phyloP scores from a whole-genome alignment of 2,113 vertebrate genomes.

The Odocoileus virginianus region DNA sequence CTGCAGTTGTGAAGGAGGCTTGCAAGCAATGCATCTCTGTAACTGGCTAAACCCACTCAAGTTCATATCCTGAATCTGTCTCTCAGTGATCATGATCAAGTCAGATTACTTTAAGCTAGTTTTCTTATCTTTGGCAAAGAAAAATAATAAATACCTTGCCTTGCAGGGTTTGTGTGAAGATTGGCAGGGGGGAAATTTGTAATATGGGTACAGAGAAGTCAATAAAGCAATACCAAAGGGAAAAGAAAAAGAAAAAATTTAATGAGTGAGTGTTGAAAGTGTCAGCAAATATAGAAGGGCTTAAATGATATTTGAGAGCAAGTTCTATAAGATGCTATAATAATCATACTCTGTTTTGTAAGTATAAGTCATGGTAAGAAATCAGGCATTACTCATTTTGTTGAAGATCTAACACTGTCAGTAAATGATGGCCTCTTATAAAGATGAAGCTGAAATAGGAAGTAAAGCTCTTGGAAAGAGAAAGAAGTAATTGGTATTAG shows the following conservation, averaged over 20 bases:
- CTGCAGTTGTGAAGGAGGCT: accelerated
- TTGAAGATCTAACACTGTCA: background rate
- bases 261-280: background rate
- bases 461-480: background rate
- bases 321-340: background rate
- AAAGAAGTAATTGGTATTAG: background rate
- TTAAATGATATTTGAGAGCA: background rate
- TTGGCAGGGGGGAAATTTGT: background rate
- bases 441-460: background rate
- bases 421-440: background rate
- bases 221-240: background rate
- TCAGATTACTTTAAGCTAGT: background rate
- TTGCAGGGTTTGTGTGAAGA: background rate
- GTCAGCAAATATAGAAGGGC: background rate
- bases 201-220: background rate
- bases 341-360: background rate
- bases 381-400: background rate
- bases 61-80: background rate
- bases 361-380: background rate
- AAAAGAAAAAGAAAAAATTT: background rate
- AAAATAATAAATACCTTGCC: background rate
- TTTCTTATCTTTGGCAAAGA: background rate
- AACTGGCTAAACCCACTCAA: accelerated
- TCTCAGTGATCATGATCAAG: background rate
- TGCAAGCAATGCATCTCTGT: accelerated